Evolutionary conservation across 2,113 vertebrate genomes (phyloP).

Genomic region (Pseudopipra pipra): DNA sequence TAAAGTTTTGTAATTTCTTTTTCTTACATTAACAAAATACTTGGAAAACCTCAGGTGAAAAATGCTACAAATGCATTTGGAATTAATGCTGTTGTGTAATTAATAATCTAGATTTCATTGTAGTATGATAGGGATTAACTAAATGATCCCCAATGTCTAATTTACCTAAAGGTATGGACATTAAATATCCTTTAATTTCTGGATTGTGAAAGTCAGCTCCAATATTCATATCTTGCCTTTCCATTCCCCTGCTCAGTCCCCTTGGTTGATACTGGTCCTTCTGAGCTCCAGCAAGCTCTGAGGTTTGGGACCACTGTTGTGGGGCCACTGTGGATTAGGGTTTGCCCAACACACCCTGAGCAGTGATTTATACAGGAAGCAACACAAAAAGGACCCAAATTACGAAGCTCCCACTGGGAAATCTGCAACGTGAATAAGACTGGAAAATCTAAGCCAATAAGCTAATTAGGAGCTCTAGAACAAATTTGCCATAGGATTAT

Average conservation of each 20-base stretch:
- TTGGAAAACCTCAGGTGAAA: not conserved
- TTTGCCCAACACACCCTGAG: not conserved
- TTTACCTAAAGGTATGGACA: not conserved
- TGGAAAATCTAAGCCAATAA: not conserved
- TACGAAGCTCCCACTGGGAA: not conserved
- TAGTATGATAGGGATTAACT: not conserved
- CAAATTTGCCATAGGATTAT: not conserved
- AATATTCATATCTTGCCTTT: not conserved
- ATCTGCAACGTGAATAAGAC: not conserved
- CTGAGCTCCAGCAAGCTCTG: not conserved
- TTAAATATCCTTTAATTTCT: not conserved
- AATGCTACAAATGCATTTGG: not conserved
- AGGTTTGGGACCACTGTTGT: not conserved
- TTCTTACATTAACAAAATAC: not conserved
- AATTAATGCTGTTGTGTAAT: not conserved
- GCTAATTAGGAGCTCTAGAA: not conserved
- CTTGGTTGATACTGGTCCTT: rapidly evolving
- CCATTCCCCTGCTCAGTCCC: not conserved
- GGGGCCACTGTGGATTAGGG: not conserved
- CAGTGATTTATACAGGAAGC: not conserved
- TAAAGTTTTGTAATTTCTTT: not conserved
- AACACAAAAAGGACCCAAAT: not conserved
- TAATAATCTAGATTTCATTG: not conserved
- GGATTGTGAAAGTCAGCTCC: not conserved
- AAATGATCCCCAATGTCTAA: not conserved